phyloP scores from a whole-genome alignment of 2,888 invertebrate species.

The Diploptera punctata region DNA sequence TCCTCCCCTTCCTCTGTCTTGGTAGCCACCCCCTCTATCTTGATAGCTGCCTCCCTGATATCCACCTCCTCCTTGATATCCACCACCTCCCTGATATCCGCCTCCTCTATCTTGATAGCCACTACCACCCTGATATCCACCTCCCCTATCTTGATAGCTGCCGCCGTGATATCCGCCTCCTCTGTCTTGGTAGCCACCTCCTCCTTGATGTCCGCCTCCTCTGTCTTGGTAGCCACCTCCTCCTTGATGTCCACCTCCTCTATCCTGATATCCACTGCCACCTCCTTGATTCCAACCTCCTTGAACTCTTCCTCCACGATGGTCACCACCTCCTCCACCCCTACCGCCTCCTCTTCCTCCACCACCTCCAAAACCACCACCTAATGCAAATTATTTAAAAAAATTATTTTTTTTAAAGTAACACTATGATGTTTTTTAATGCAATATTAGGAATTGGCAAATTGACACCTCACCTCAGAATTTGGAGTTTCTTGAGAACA shows the following conservation, averaged over 20 bases:
- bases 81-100: conserved; percentile 43
- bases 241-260: conserved; percentile 34
- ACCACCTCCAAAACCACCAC: conserved; percentile 46
- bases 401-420: no score
- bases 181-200: conserved; percentile 53
- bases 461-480: no score
- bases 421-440: no score
- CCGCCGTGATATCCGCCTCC: conserved; percentile 49
- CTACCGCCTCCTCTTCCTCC: conserved; percentile 47
- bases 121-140: conserved; percentile 40
- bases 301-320: conserved; percentile 44
- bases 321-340: conserved; percentile 45
- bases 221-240: conserved; percentile 28
- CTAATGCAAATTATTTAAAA: background rate
- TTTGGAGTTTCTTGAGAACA: no score
- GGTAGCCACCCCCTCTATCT: conserved; percentile 49
- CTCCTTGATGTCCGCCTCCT: conserved; percentile 37
- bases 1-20: conserved; percentile 53
- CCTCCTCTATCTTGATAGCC: conserved; percentile 55
- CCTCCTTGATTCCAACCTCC: conserved; percentile 48
- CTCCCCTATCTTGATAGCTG: conserved; percentile 31
- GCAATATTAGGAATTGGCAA: no score
- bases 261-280: conserved; percentile 48
- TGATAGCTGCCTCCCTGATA: conserved; percentile 40
- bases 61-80: conserved; percentile 48